Conservation (phyloP, 2,797 vertebrate genomes). For the Fundulus diaphanus region DNA sequence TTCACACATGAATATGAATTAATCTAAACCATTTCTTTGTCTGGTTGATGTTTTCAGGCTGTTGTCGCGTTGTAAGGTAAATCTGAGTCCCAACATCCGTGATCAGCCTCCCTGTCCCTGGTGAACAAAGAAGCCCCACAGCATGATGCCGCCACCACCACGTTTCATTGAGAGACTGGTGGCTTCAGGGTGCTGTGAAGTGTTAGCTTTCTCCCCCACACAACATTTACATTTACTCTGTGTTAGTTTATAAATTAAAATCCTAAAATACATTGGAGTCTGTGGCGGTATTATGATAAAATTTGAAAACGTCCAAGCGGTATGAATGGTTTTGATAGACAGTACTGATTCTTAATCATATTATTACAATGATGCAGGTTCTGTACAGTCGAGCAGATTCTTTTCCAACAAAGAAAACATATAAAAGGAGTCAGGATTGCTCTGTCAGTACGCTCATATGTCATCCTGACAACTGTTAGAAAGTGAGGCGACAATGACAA, state of each 20-base stretch:
- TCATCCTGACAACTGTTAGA: constrained; percentile 3
- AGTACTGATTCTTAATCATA: neutral
- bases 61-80: no score
- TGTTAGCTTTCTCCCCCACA: neutral
- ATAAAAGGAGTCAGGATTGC: neutral
- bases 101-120: neutral
- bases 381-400: neutral
- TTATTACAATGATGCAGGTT: neutral
- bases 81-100: neutral
- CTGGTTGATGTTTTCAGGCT: no score
- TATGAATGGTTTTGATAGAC: neutral
- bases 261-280: neutral
- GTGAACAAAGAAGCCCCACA: neutral
- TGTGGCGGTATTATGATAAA: neutral
- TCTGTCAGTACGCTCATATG: neutral
- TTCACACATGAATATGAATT: neutral
- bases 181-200: neutral
- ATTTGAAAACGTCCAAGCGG: neutral
- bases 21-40: no score
- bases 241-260: neutral
- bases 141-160: neutral
- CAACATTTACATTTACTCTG: neutral
- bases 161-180: neutral
- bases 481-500: constrained; percentile 3
- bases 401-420: neutral